Evolutionary conservation across 1,140 invertebrate genomes (phyloP).

Genomic region (Drosophila pseudoananassae): DNA sequence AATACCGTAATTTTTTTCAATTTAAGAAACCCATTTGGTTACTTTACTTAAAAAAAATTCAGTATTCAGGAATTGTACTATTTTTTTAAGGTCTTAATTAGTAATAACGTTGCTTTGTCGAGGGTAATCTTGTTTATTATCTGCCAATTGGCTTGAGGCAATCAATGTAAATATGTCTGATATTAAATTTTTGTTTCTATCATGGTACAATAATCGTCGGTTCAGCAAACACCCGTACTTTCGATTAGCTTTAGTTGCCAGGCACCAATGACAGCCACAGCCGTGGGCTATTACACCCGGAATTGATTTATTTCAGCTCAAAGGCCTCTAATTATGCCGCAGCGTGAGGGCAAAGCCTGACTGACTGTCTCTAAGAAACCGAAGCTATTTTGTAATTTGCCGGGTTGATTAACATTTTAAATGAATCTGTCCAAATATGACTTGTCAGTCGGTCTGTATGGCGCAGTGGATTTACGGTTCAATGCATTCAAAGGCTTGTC

Average conservation of each 20-base stretch:
- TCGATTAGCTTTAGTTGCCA: constrained; percentile 24
- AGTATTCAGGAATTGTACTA: background rate
- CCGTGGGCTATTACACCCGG: constrained; percentile 51
- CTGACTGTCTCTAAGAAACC: constrained; percentile 6
- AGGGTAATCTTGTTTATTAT: constrained; percentile 10
- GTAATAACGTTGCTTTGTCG: constrained; percentile 7
- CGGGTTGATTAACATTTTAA: constrained; percentile 38
- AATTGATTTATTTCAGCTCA: constrained; percentile 59
- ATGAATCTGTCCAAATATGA: constrained; percentile 56
- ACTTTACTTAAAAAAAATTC: background rate
- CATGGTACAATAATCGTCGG: constrained; percentile 52
- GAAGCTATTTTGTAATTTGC: constrained; percentile 26
- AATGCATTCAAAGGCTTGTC: constrained; percentile 37
- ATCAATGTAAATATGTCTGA: constrained; percentile 43
- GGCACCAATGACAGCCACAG: constrained; percentile 47
- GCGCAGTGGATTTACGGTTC: constrained; percentile 34
- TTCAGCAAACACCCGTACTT: constrained; percentile 29
- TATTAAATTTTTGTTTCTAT: constrained; percentile 57
- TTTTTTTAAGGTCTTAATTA: constrained; percentile 30
- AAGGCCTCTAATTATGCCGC: constrained; percentile 47
- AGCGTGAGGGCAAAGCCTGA: background rate
- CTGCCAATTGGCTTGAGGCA: constrained; percentile 28
- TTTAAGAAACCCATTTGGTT: background rate
- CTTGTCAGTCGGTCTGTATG: constrained; percentile 23
- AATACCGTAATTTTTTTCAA: too few species aligned